Base-by-base conservation (phyloP, 35 echinoderm and acorn worm species). In the Apostichopus parvimensis region DNA sequence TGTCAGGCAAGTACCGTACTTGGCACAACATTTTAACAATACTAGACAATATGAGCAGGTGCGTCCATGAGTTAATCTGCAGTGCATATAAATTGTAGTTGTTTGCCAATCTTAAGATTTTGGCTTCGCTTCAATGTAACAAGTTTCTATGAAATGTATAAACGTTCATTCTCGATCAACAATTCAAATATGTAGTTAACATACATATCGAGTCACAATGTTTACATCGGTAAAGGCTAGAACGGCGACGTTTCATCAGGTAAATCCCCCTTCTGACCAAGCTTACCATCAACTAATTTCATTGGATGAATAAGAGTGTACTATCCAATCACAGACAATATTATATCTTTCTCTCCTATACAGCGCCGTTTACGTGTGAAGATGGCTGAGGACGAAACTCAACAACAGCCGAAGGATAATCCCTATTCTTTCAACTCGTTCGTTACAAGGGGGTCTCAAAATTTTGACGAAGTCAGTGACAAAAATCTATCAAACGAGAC, bases 381-480 rank as follows among this genome's bases (percentile, higher is more conserved):
- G 15, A 82, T 82, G 79, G 79, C 79, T 55, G 79, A 82, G 52
- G 79, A 82, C 13, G 79, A 53, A 56, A 59, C 15, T 18, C 71
- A 84, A 59, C 52, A 84, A 17, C 17, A 57, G 57, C 53, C 81
- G 21, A 59, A 57, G 17, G 81, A 84, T 52, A 84, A 84, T 52
- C 81, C 81, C 11, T 84, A 58, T 84, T 84, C 81, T 6, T 84
- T 84, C 57, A 84, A 84, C 17, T 14, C 81, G 4, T 84, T 84
- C 81, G 54, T 84, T 20, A 20, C 55, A 59, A 17, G 81, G 18
- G 11, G 81, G 15, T 84, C 81, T 20, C 81, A 84, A 20, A 59
- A 58, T 55, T 20, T 84, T 21, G 81, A 84, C 53, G 81, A 84
- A 20, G 81, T 58, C 4, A 1, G 55, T 60, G 81, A 84, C 18